These are phyloP conservation scores for Hirtodrosophila alboralis DNA, from an alignment of 2,888 invertebrate genomes.

Conservation along the genomic window DNA sequence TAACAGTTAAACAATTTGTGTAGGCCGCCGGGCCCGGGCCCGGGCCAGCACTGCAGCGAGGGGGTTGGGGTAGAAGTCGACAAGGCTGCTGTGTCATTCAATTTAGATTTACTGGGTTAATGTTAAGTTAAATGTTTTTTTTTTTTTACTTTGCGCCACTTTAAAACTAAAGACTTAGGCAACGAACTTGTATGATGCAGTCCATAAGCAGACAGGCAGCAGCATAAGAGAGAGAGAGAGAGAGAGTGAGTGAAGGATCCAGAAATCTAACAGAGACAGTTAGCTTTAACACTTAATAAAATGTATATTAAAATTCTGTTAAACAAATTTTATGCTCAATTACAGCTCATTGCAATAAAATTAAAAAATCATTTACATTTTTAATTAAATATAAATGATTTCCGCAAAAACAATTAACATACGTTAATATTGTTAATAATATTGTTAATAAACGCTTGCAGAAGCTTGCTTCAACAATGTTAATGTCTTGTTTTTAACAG, in stretches of 20 bases:
- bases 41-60: background rate
- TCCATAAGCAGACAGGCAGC: background rate
- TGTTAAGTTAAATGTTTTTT: constrained; percentile 52
- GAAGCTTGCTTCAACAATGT: too few species aligned
- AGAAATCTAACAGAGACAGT: too few species aligned
- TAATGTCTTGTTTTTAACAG: too few species aligned
- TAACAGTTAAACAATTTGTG: constrained; percentile 48
- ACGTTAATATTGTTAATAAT: too few species aligned
- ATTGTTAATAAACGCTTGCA: too few species aligned
- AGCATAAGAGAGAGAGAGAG: background rate
- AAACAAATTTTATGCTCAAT: too few species aligned
- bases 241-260: too few species aligned
- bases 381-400: too few species aligned
- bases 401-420: too few species aligned
- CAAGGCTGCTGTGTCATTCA: constrained; percentile 66
- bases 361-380: too few species aligned
- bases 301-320: background rate
- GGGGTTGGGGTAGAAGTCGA: constrained; percentile 6
- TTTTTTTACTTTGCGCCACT: constrained; percentile 5
- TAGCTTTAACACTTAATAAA: background rate
- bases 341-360: too few species aligned
- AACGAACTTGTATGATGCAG: constrained; percentile 45
- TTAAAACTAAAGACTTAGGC: constrained; percentile 50
- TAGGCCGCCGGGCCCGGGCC: constrained; percentile 23
- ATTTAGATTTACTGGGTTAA: constrained; percentile 61